Percentiles rank a stretch among this genome's conserved stretches.
These are phyloP conservation scores for Leptarthrus brevirostris DNA, from an alignment of 2,888 invertebrate species.

Conservation along the genomic window DNA sequence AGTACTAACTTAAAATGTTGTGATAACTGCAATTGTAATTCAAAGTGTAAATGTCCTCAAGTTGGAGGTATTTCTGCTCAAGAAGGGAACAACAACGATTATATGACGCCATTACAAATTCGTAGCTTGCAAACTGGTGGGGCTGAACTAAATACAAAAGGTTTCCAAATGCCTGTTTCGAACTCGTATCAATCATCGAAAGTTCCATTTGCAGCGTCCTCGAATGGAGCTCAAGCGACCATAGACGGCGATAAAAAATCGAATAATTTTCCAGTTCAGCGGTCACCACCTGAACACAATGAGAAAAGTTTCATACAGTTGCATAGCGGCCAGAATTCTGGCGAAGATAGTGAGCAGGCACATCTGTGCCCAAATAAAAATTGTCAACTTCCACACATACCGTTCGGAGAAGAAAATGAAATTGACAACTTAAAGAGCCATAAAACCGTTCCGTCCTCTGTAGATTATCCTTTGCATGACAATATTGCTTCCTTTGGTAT, in stretches of 20 bases:
- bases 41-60: too few relatives aligned
- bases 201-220: neutral
- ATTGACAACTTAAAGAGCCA: neutral
- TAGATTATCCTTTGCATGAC: neutral
- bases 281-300: constrained; percentile 9
- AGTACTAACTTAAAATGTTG: too few relatives aligned
- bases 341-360: neutral
- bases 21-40: too few relatives aligned
- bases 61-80: too few relatives aligned
- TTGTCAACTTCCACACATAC: neutral
- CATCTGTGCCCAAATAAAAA: constrained; percentile 6
- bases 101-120: too few relatives aligned
- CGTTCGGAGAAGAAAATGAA: neutral
- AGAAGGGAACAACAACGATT: too few relatives aligned
- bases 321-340: neutral
- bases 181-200: too few relatives aligned
- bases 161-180: too few relatives aligned
- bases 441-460: neutral
- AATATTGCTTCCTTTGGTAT: too few relatives aligned
- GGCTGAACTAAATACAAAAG: too few relatives aligned
- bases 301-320: constrained; percentile 2
- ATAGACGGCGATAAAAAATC: neutral
- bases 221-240: neutral
- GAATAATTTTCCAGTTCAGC: constrained; percentile 13
- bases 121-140: too few relatives aligned